Evolutionary conservation across 2,113 vertebrate species (phyloP).

Genomic region (Hydropotes inermis): DNA sequence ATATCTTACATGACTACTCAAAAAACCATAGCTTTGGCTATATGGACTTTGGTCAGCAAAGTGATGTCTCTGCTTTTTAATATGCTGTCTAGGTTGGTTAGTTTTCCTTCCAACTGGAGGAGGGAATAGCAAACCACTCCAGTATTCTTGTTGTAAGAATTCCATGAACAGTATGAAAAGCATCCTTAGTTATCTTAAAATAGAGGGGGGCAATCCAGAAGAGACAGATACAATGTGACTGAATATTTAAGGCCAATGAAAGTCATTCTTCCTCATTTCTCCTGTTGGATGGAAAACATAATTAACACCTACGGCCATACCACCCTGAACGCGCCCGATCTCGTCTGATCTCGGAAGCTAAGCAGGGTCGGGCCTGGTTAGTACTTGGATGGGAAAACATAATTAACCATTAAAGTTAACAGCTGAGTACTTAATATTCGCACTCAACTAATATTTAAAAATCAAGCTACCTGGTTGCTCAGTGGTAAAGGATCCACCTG

Average conservation of each 20-base stretch:
- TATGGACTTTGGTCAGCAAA: background rate
- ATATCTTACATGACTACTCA: background rate
- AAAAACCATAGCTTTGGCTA: background rate
- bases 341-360: no score
- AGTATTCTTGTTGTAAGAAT: background rate
- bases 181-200: conserved; percentile 7
- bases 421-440: background rate
- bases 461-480: background rate
- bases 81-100: background rate
- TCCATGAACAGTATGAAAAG: background rate
- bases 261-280: background rate
- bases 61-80: background rate
- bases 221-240: background rate
- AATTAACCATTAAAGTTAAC: background rate
- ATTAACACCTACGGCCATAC: no score
- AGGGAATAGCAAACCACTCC: background rate
- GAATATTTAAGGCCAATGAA: background rate
- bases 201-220: background rate
- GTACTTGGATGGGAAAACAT: background rate
- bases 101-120: background rate
- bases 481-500: background rate
- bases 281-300: background rate
- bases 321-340: no score
- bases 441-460: background rate
- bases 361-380: no score